Evolutionary conservation across 2,888 invertebrate genomes (phyloP).

Genomic region (Apodemia mormo): DNA sequence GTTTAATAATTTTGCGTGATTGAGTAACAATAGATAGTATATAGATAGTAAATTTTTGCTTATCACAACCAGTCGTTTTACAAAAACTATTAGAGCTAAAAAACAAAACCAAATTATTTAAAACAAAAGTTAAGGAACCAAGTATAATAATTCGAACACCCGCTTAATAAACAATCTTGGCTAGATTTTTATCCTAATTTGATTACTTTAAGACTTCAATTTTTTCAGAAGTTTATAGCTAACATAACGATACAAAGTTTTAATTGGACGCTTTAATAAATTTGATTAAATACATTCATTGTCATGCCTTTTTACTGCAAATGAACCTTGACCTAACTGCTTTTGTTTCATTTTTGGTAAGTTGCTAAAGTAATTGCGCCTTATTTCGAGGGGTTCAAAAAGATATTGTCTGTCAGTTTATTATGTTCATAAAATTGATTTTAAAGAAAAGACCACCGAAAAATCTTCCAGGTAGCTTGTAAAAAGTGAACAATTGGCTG

Average conservation of each 20-base stretch:
- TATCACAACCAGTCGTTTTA: no score
- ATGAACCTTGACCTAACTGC: background rate
- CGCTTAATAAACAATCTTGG: background rate
- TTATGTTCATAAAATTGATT: no score
- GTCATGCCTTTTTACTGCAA: slow-evolving; percentile 5
- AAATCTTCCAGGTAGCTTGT: no score
- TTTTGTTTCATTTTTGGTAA: background rate
- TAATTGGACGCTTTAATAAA: slow-evolving; percentile 9
- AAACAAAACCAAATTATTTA: no score
- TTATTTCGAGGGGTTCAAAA: background rate
- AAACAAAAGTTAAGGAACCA: background rate
- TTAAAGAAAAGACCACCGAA: no score
- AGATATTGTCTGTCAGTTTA: no score
- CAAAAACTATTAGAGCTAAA: no score
- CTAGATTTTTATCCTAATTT: background rate
- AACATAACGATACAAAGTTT: background rate
- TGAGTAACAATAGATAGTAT: no score
- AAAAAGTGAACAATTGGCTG: no score
- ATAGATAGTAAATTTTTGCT: no score
- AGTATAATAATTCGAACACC: background rate
- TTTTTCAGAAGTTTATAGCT: slow-evolving; percentile 18
- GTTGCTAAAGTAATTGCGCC: background rate
- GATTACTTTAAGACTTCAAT: background rate
- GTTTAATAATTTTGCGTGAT: no score
- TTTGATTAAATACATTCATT: background rate